phyloP scores from a whole-genome alignment of 2,888 invertebrate species.

The Stegana nigrithorax region DNA sequence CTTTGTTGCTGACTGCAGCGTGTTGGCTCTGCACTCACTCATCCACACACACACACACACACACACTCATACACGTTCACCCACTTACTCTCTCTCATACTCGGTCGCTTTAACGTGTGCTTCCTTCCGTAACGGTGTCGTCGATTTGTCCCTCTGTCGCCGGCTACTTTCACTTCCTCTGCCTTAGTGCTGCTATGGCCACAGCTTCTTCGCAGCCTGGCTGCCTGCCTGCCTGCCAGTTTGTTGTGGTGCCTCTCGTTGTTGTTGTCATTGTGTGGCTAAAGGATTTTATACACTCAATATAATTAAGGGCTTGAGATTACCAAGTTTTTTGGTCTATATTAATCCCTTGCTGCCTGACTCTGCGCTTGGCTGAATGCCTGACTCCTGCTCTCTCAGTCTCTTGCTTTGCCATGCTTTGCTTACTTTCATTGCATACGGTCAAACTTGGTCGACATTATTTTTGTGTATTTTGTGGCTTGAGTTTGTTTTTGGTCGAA shows the following conservation, averaged over 20 bases:
- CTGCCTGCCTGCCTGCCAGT: not conserved
- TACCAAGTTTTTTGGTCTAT: conserved; percentile 36
- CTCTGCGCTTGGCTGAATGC: conserved; percentile 26
- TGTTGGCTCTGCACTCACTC: not conserved
- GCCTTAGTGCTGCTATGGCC: conserved; percentile 26
- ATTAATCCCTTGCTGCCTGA: conserved; percentile 7
- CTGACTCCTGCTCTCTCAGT: conserved; percentile 1
- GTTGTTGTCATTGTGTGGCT: conserved; percentile 49
- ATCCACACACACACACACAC: not conserved
- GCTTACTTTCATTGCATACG: conserved; percentile 7
- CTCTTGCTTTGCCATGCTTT: not conserved
- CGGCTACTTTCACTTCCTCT: conserved; percentile 54
- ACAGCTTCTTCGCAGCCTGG: conserved; percentile 9
- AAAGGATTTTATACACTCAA: conserved; percentile 65
- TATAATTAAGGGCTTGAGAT: conserved; percentile 63
- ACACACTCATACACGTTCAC: not conserved
- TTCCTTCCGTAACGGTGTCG: too few species aligned
- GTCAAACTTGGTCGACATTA: conserved; percentile 34
- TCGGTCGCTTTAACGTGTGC: too few species aligned
- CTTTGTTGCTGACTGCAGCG: not conserved
- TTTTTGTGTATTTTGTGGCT: conserved; percentile 49
- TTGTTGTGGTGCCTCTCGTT: conserved; percentile 6
- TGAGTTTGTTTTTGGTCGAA: conserved; percentile 36
- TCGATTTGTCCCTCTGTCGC: conserved; percentile 27
- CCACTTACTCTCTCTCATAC: not conserved